These are phyloP conservation scores for Drosophila vallismaia DNA, from an alignment of 2,888 invertebrate genomes.

Conservation along the genomic window DNA sequence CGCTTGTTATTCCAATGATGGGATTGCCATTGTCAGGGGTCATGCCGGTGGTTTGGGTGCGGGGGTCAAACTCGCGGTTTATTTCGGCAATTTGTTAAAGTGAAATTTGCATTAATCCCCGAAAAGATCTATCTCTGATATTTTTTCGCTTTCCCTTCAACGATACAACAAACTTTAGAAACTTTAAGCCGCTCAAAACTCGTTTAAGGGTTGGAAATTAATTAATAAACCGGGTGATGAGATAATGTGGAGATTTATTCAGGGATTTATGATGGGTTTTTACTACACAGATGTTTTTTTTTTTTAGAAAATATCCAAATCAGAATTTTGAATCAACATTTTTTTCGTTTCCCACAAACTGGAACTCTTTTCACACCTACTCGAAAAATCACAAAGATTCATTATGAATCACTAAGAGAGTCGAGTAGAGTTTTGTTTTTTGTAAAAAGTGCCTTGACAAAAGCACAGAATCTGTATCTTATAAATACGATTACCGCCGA, in stretches of 20 bases:
- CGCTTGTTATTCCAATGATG: slow-evolving; percentile 44
- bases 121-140: slow-evolving; percentile 29
- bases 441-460: slow-evolving; percentile 51
- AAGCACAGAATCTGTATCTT: slow-evolving; percentile 58
- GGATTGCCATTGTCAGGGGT: slow-evolving; percentile 28
- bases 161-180: slow-evolving; percentile 66
- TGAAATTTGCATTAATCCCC: slow-evolving; percentile 77
- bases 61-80: slow-evolving; percentile 58
- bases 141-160: slow-evolving; percentile 40
- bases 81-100: slow-evolving; percentile 68
- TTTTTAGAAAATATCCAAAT: too few relatives aligned
- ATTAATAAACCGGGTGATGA: slow-evolving; percentile 31
- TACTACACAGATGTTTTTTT: neutral
- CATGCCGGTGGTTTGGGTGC: neutral
- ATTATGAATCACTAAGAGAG: slow-evolving; percentile 17
- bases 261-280: slow-evolving; percentile 8
- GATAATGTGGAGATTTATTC: slow-evolving; percentile 27
- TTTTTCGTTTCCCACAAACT: slow-evolving; percentile 18
- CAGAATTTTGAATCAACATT: too few relatives aligned
- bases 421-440: too few relatives aligned
- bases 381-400: slow-evolving; percentile 3
- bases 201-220: slow-evolving; percentile 44
- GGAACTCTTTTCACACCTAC: slow-evolving; percentile 30
- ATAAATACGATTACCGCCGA: slow-evolving; percentile 72
- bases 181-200: slow-evolving; percentile 30